Evolutionary conservation across 2,797 vertebrate species (phyloP), one percentile per base, ranked within the genome.

Genomic region (Molossus molossus): DNA sequence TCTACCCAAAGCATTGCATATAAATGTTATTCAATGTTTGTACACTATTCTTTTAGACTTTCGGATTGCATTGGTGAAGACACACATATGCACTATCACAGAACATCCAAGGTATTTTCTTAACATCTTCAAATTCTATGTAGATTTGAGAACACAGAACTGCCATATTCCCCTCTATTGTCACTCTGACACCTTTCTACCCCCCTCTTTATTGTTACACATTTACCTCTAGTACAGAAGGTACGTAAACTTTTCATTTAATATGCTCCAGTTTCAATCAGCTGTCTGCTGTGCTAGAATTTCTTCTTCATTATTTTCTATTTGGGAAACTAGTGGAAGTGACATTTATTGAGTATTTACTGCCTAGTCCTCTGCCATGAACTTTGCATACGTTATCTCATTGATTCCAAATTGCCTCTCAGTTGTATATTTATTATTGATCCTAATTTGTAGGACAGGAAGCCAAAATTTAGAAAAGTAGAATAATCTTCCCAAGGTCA

Each of bases 261-360:
- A 57, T 84, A 13, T 67, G 9, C 83, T 95, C 23, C 21, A 15
- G 5, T 73, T 96, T 93, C 18, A 85, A 23, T 75, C 15, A 70
- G 11, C 65, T 93, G 13, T 85, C 55, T 75, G 8, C 5, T 45
- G 6, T 65, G 27, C 18, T 90, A 50, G 21, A 80, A 84, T 87
- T 84, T 93, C 37, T 29, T 89, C 37, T 69, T 20, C 1, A 12
- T 81, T 85, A 21, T 93, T 84, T 95, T 93, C 67, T 83, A 13
- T 80, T 60, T 67, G 21, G 9, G 7, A 15, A 62, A 88, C 3
- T 77, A 58, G 57, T 83, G 5, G 8, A 60, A 60, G 14, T 17
- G 40, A 60, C 14, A 57, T 45, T 87, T 77, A 64, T 33, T 86
- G 40, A 72, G 8, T 70, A 25, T 79, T 57, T 50, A 53, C 9